Percentiles rank a stretch among this genome's conserved stretches.
Evolutionary conservation across 1,140 invertebrate genomes (phyloP).

Genomic region (Charaxes varanes): DNA sequence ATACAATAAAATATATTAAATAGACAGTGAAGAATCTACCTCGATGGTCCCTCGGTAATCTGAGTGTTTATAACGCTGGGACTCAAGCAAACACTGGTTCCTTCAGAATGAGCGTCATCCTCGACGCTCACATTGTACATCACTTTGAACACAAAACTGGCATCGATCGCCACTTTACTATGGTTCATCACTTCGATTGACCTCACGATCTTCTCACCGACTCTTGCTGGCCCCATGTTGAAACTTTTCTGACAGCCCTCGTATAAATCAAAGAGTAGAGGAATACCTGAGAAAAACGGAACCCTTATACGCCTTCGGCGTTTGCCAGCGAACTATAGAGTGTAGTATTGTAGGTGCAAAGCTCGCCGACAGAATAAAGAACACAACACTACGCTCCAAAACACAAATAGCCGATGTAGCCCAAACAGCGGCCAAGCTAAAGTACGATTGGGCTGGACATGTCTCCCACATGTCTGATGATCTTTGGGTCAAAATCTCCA

Average conservation of each 20-base stretch:
- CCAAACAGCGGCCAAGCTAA: too few relatives aligned
- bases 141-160: conserved; percentile 50
- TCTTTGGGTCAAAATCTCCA: too few relatives aligned
- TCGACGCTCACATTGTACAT: conserved; percentile 43
- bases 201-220: conserved; percentile 51
- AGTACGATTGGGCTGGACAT: too few relatives aligned
- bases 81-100: conserved; percentile 50
- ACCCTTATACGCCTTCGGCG: too few relatives aligned
- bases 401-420: too few relatives aligned
- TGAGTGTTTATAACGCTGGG: conserved; percentile 22
- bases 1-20: too few relatives aligned
- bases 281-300: conserved; percentile 43
- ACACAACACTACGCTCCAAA: too few relatives aligned
- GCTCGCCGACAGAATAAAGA: too few relatives aligned
- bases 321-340: too few relatives aligned
- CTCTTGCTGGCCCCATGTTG: conserved; percentile 55
- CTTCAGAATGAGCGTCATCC: conserved; percentile 43
- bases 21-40: conserved; percentile 23
- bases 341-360: too few relatives aligned
- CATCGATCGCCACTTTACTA: conserved; percentile 58
- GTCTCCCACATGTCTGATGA: too few relatives aligned
- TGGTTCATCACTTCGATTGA: conserved; percentile 66
- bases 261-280: conserved; percentile 54
- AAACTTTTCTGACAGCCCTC: conserved; percentile 67
- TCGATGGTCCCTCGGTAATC: conserved; percentile 27